These are phyloP conservation scores for Drosophila peninsularis DNA, from an alignment of 2,888 invertebrate genomes.

Conservation along the genomic window DNA sequence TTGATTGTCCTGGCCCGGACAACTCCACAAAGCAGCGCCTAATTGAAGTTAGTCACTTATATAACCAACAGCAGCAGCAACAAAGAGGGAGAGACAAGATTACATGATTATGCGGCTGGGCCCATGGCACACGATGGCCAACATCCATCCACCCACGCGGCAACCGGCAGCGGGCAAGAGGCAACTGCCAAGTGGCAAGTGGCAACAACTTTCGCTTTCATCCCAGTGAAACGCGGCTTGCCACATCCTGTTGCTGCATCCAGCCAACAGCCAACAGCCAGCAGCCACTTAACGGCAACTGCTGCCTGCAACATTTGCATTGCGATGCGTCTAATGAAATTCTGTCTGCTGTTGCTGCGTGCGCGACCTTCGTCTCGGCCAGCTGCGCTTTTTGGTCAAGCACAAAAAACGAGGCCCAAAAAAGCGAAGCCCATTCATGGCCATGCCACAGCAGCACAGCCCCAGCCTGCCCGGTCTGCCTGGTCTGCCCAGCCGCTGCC, in stretches of 20 bases:
- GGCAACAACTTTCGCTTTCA: conserved; percentile 60
- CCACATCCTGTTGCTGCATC: conserved; percentile 44
- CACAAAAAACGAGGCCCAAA: conserved; percentile 58
- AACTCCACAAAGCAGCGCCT: conserved; percentile 29
- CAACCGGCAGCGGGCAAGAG: background rate
- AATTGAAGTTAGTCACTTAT: conserved; percentile 70
- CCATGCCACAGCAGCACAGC: conserved; percentile 4
- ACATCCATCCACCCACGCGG: conserved; percentile 20
- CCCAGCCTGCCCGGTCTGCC: conserved; percentile 14
- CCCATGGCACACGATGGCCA: conserved; percentile 21
- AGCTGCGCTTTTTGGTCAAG: conserved; percentile 72
- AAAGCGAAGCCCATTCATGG: conserved; percentile 58
- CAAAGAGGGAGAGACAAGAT: conserved; percentile 39
- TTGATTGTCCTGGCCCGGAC: conserved; percentile 44
- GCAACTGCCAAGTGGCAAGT: conserved; percentile 6
- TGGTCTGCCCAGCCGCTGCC: conserved; percentile 4
- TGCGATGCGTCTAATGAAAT: conserved; percentile 73
- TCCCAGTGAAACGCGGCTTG: conserved; percentile 46
- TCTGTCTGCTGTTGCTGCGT: conserved; percentile 37
- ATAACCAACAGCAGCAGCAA: conserved; percentile 33
- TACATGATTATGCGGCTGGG: conserved; percentile 65
- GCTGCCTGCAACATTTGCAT: conserved; percentile 67
- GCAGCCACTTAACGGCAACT: conserved; percentile 47
- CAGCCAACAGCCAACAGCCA: conserved; percentile 15
- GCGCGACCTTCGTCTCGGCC: conserved; percentile 63